Evolutionary conservation across 2,797 vertebrate species (phyloP).

Genomic region (Meriones psammophilus): DNA sequence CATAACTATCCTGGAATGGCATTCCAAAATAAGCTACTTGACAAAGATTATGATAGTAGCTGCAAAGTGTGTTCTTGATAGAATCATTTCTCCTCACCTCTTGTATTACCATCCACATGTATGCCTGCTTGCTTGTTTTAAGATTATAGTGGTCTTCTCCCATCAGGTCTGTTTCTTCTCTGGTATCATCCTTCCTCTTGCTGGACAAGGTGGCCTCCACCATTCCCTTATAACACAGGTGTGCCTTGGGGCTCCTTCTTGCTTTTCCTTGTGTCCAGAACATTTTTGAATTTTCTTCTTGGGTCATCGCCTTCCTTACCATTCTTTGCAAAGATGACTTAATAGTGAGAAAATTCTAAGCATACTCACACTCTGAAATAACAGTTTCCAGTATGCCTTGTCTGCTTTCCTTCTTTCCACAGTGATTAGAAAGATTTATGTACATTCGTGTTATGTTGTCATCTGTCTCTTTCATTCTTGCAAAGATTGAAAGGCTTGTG

Average conservation of each 20-base stretch:
- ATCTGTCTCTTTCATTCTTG: background rate
- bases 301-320: no score
- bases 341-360: background rate
- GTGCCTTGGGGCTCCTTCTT: background rate
- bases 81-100: background rate
- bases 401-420: background rate
- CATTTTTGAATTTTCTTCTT: background rate
- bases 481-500: background rate
- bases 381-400: background rate
- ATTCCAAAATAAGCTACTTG: background rate
- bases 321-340: background rate
- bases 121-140: no score
- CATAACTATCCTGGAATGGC: background rate
- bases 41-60: background rate
- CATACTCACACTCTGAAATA: background rate
- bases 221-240: background rate
- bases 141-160: no score
- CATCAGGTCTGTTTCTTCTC: background rate
- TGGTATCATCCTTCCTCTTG: background rate
- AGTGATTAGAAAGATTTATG: background rate
- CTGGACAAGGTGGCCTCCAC: background rate
- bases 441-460: background rate
- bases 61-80: background rate
- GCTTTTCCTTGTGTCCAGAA: background rate
- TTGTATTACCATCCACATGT: accelerated